phyloP scores from a whole-genome alignment of 1,140 invertebrate genomes.

The Nixonia krombeini region DNA sequence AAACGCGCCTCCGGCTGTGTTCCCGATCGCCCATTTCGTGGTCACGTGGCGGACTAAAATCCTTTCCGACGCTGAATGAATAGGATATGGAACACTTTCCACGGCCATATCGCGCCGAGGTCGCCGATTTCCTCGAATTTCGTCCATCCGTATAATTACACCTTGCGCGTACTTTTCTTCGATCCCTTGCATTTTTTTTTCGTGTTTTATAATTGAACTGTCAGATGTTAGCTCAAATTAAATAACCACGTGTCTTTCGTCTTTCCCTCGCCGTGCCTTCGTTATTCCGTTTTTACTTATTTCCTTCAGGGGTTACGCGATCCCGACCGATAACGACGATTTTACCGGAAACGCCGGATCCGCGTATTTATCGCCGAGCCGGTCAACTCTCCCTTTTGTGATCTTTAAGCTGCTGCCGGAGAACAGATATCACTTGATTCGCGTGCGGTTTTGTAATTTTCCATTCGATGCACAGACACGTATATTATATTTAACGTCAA shows the following conservation, averaged over 20 bases:
- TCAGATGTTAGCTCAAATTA: no score
- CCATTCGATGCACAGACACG: conserved; percentile 20
- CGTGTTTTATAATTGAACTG: no score
- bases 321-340: no score
- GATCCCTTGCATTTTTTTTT: no score
- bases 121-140: conserved; percentile 6
- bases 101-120: no score
- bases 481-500: conserved; percentile 31
- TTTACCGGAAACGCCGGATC: no score
- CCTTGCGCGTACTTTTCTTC: conserved; percentile 19
- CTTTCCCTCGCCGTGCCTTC: no score
- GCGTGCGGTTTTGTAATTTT: conserved; percentile 42
- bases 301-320: no score
- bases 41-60: conserved; percentile 38
- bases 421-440: conserved; percentile 25
- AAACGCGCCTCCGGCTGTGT: conserved; percentile 42
- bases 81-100: neutral
- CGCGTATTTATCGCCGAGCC: conserved; percentile 24
- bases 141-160: conserved; percentile 10
- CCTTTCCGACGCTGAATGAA: conserved; percentile 22
- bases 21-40: conserved; percentile 43
- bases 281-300: no score
- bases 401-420: conserved; percentile 2
- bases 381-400: conserved; percentile 19
- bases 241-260: no score